These are phyloP conservation scores for Melanostoma scalare DNA, from an alignment of 2,888 invertebrate species.

Conservation along the genomic window DNA sequence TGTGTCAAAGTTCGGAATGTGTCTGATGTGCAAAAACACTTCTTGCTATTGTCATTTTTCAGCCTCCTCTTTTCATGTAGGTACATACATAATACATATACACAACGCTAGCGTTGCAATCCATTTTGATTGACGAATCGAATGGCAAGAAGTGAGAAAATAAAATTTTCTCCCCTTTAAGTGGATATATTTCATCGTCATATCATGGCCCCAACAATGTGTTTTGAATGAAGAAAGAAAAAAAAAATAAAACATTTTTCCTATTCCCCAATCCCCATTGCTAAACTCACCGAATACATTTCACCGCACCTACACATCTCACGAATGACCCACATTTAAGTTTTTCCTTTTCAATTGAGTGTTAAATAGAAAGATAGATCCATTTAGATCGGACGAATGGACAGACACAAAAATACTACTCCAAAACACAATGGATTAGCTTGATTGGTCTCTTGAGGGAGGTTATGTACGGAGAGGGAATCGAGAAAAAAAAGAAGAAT, in stretches of 20 bases:
- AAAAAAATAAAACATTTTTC: neutral
- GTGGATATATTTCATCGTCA: slow-evolving; percentile 61
- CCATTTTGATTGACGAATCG: slow-evolving; percentile 55
- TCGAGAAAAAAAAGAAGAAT: slow-evolving; percentile 1
- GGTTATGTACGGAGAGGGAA: neutral
- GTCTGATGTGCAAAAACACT: neutral
- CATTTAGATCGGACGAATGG: slow-evolving; percentile 58
- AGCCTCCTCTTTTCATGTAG: neutral
- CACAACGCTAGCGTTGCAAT: slow-evolving; percentile 19
- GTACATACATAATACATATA: neutral
- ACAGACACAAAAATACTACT: slow-evolving; percentile 1
- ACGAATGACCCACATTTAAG: slow-evolving; percentile 60
- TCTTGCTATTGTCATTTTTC: neutral
- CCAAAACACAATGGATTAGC: slow-evolving; percentile 63
- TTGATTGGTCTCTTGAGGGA: slow-evolving; percentile 57
- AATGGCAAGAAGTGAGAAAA: slow-evolving; percentile 39
- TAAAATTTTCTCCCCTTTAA: slow-evolving; percentile 33
- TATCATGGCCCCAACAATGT: slow-evolving; percentile 13
- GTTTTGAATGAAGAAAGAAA: neutral
- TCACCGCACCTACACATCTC: neutral
- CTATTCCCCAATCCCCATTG: neutral
- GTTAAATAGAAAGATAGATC: slow-evolving; percentile 68
- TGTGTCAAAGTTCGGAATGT: slow-evolving; percentile 1
- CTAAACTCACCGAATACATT: neutral
- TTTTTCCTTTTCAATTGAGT: slow-evolving; percentile 57